Evolutionary conservation across 92 coral and sea anemone species (phyloP).

Genomic region (Porites lobata): DNA sequence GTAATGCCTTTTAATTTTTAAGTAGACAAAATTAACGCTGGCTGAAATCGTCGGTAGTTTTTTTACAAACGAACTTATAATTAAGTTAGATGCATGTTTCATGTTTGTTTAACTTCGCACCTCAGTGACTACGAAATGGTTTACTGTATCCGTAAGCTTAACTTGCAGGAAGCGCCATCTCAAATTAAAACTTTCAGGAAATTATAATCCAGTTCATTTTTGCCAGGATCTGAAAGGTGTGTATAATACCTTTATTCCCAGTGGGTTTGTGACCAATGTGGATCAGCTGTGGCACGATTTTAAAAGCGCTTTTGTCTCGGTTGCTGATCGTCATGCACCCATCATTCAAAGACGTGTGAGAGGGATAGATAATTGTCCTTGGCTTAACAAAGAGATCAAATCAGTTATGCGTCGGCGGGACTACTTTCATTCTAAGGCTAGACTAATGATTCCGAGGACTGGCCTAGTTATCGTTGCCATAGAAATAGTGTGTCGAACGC

Average conservation of each 20-base stretch:
- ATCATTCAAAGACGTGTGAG: too few species aligned
- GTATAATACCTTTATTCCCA: neutral
- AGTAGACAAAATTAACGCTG: too few species aligned
- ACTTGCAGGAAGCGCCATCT: constrained; percentile 67
- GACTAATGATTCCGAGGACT: constrained; percentile 39
- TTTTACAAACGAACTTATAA: too few species aligned
- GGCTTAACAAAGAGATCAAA: constrained; percentile 66
- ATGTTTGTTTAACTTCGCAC: too few species aligned
- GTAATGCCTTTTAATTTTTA: too few species aligned
- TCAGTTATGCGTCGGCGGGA: constrained; percentile 63
- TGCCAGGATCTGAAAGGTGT: constrained; percentile 62
- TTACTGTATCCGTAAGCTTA: neutral
- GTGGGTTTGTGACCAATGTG: constrained; percentile 40
- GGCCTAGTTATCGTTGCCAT: constrained; percentile 45
- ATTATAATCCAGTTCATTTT: constrained; percentile 42
- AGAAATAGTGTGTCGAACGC: constrained; percentile 47
- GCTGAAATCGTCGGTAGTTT: too few species aligned
- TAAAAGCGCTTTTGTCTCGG: constrained; percentile 19
- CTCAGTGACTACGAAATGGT: too few species aligned
- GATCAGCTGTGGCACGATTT: constrained; percentile 45
- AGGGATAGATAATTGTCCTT: constrained; percentile 35
- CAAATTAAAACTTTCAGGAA: constrained; percentile 62
- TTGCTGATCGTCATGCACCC: neutral
- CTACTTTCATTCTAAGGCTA: constrained; percentile 46
- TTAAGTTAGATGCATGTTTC: too few species aligned